A percentile compares a stretch with the other conserved stretches of the same genome.
These are phyloP conservation scores for Neosilurus mollespiculum DNA, from an alignment of 2,797 vertebrate species.

Conservation along the genomic window DNA sequence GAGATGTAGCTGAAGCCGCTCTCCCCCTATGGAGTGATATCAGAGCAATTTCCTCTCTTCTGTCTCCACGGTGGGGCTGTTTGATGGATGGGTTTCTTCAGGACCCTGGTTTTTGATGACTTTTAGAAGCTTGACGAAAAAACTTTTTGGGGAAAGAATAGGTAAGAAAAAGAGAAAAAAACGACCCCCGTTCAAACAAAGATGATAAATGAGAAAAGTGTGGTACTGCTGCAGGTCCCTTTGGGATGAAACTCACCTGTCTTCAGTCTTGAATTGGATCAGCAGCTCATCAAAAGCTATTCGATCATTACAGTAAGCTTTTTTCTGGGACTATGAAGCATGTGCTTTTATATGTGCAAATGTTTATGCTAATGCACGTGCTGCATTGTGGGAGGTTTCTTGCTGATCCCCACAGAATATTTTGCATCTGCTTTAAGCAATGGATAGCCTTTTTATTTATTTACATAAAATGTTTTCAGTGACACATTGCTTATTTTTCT, in stretches of 20 bases:
- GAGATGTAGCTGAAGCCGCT: conserved; percentile 44
- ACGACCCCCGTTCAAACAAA: conserved; percentile 27
- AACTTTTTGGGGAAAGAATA: conserved; percentile 32
- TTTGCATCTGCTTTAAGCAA: conserved; percentile 10
- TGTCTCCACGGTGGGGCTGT: conserved; percentile 45
- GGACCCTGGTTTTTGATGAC: conserved; percentile 62
- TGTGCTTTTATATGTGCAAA: conserved; percentile 44
- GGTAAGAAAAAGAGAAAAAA: conserved; percentile 33
- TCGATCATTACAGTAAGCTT: conserved; percentile 18
- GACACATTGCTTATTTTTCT: neutral
- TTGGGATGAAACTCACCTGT: conserved; percentile 31
- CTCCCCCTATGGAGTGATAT: conserved; percentile 49
- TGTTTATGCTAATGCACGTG: conserved; percentile 42
- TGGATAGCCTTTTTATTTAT: neutral
- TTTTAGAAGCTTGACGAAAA: conserved; percentile 59
- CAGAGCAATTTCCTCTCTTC: conserved; percentile 52
- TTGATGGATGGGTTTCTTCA: conserved; percentile 65
- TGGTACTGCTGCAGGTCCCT: conserved; percentile 28
- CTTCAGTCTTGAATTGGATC: conserved; percentile 23
- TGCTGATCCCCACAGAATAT: conserved; percentile 3
- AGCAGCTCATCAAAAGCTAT: conserved; percentile 32
- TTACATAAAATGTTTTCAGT: neutral
- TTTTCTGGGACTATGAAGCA: conserved; percentile 22
- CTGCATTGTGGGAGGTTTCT: neutral
- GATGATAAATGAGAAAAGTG: conserved; percentile 40